These are phyloP conservation scores for Muschampia plurimacula DNA, from an alignment of 2,888 invertebrate genomes.

Conservation along the genomic window DNA sequence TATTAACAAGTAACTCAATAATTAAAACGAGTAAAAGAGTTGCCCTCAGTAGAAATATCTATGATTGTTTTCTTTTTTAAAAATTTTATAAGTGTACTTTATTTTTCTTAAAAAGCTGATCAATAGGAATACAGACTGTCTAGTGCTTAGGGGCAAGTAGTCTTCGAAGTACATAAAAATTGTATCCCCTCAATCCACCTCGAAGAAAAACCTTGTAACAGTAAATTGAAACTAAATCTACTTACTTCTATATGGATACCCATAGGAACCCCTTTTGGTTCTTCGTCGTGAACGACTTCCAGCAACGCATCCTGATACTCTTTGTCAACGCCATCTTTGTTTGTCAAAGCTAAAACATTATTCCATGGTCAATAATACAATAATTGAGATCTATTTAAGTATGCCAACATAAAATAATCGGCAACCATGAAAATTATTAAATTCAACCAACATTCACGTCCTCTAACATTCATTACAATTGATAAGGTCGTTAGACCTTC, in stretches of 20 bases:
- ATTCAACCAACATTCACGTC: not conserved
- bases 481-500: conserved; percentile 3
- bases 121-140: too few relatives aligned
- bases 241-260: conserved; percentile 76
- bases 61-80: too few relatives aligned
- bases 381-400: not conserved
- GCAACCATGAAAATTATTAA: not conserved
- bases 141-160: too few relatives aligned
- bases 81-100: too few relatives aligned
- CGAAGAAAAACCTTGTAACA: too few relatives aligned
- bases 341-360: conserved; percentile 56
- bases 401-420: too few relatives aligned
- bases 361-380: not conserved
- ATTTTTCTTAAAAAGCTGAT: too few relatives aligned
- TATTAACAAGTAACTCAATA: too few relatives aligned
- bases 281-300: conserved; percentile 77
- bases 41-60: too few relatives aligned
- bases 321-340: conserved; percentile 59
- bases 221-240: conserved; percentile 16
- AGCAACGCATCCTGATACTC: conserved; percentile 75
- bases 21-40: too few relatives aligned
- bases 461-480: not conserved
- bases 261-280: conserved; percentile 74
- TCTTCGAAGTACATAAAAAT: too few relatives aligned
- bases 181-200: too few relatives aligned